Conservation (phyloP, 2,113 vertebrate species). For the Triplophysa tibetana region DNA sequence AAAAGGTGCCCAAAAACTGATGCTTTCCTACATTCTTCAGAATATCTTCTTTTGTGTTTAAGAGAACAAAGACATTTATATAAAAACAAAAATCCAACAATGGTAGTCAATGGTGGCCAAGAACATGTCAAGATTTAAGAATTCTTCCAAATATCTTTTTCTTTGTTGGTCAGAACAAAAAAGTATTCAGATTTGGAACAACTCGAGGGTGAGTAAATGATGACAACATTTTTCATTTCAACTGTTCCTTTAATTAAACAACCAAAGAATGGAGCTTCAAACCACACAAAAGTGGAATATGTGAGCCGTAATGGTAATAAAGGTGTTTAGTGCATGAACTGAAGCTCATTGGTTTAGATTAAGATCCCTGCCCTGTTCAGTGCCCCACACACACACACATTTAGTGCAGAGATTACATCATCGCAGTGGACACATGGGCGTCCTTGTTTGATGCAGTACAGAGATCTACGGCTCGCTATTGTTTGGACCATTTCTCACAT, state of each 20-base stretch:
- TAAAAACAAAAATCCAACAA: no score
- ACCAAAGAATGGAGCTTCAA: background rate
- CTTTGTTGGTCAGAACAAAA: no score
- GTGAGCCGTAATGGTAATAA: background rate
- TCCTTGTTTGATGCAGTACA: slow-evolving; percentile 63
- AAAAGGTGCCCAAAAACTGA: no score
- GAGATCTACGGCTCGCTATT: slow-evolving; percentile 51
- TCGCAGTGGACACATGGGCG: slow-evolving; percentile 59
- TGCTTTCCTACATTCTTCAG: no score
- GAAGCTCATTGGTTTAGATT: background rate
- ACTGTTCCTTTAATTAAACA: background rate
- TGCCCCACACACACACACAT: slow-evolving; percentile 19
- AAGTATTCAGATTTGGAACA: no score
- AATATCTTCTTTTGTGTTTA: no score
- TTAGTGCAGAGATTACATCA: slow-evolving; percentile 37
- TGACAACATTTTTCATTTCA: no score
- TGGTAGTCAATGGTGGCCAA: no score
- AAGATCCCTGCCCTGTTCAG: background rate
- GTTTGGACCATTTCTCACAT: slow-evolving; percentile 66
- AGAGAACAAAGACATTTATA: no score
- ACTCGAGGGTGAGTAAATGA: no score
- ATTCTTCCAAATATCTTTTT: no score
- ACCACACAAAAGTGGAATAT: background rate
- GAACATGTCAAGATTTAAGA: no score
- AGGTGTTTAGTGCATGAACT: background rate